These are phyloP conservation scores for Caenorhabditis doughertyi DNA, from an alignment of 2,888 invertebrate species.

Conservation along the genomic window DNA sequence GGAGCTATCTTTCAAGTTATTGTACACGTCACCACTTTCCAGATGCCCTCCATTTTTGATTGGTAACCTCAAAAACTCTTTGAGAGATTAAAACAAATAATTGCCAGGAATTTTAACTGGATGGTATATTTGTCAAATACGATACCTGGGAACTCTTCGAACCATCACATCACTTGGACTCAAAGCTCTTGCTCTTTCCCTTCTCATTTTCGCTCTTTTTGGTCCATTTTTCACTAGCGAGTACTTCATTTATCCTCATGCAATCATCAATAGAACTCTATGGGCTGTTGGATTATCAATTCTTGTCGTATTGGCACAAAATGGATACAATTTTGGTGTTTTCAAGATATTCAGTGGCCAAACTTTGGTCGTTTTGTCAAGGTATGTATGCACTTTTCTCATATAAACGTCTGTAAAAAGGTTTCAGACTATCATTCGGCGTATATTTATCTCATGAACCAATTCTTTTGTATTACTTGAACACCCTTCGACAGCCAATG, in stretches of 20 bases:
- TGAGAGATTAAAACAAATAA: background rate
- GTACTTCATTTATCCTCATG: constrained; percentile 45
- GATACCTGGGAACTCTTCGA: constrained; percentile 27
- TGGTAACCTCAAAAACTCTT: constrained; percentile 25
- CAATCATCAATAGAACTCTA: constrained; percentile 53
- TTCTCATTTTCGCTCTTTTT: constrained; percentile 27
- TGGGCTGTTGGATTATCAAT: constrained; percentile 65
- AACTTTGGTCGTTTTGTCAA: constrained; percentile 48
- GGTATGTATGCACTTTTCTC: too few species aligned
- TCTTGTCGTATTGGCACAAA: constrained; percentile 50
- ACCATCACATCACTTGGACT: constrained; percentile 13
- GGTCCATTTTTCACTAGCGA: constrained; percentile 34
- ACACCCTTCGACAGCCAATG: constrained; percentile 63
- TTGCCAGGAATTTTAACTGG: constrained; percentile 44
- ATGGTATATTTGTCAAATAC: constrained; percentile 49
- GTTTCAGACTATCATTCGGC: constrained; percentile 71
- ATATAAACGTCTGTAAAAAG: too few species aligned
- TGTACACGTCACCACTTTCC: constrained; percentile 66
- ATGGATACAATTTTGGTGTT: constrained; percentile 41
- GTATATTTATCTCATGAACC: constrained; percentile 74
- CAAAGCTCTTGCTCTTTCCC: constrained; percentile 23
- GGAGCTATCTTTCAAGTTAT: constrained; percentile 46
- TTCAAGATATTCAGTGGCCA: constrained; percentile 50
- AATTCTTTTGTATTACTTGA: constrained; percentile 66
- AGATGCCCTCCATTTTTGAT: constrained; percentile 68